A percentile compares a stretch with the other conserved stretches of the same genome.
phyloP scores from a whole-genome alignment of 1,140 invertebrate genomes.

The Heterodera carotae region DNA sequence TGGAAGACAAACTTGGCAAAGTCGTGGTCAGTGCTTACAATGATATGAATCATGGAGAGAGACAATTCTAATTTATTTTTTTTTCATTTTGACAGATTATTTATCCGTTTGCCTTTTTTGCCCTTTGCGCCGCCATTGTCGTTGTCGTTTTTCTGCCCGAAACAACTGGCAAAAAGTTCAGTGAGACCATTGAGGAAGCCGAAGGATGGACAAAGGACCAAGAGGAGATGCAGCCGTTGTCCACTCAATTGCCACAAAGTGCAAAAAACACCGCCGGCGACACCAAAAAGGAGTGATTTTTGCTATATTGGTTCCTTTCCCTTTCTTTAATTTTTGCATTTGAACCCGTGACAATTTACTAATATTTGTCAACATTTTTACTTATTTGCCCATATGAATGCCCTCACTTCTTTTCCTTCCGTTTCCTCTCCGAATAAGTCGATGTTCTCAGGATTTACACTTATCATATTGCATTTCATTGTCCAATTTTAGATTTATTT shows the following conservation, averaged over 20 bases:
- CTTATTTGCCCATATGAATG: too few relatives aligned
- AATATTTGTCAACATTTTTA: neutral
- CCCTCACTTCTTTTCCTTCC: too few relatives aligned
- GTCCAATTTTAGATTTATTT: too few relatives aligned
- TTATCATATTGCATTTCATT: too few relatives aligned
- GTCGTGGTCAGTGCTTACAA: slow-evolving; percentile 8
- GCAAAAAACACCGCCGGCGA: slow-evolving; percentile 3
- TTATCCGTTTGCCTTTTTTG: slow-evolving; percentile 55
- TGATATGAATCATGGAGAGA: too few relatives aligned
- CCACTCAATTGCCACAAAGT: neutral
- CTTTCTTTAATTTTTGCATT: neutral
- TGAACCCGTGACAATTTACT: neutral
- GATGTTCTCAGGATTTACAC: too few relatives aligned
- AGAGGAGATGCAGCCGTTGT: slow-evolving; percentile 43
- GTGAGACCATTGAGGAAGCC: slow-evolving; percentile 63
- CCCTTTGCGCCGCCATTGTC: slow-evolving; percentile 54
- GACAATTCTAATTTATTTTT: neutral
- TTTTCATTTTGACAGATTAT: slow-evolving; percentile 4
- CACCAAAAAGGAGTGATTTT: slow-evolving; percentile 7
- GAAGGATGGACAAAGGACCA: slow-evolving; percentile 41
- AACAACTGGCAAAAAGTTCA: slow-evolving; percentile 56
- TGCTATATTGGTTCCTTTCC: neutral
- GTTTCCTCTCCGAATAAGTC: too few relatives aligned
- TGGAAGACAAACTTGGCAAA: slow-evolving; percentile 55
- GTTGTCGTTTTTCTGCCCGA: slow-evolving; percentile 58